phyloP scores from a whole-genome alignment of 2,113 vertebrate genomes.

The Lutjanus erythropterus region DNA sequence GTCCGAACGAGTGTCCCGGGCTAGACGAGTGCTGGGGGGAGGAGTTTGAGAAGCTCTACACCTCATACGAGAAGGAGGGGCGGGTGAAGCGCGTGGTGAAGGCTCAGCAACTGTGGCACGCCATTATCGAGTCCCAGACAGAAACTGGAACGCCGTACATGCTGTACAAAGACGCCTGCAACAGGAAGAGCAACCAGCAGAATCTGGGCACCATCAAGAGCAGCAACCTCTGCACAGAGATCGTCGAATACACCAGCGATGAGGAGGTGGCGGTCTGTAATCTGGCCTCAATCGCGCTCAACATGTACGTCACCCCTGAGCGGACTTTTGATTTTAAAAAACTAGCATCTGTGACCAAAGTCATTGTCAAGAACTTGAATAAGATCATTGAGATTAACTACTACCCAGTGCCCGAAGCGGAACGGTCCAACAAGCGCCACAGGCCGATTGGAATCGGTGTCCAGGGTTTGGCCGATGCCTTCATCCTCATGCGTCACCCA shows the following conservation, averaged over 20 bases:
- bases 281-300: constrained; percentile 94
- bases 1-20: constrained; percentile 94
- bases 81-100: constrained; percentile 91
- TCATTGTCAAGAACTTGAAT: constrained; percentile 95
- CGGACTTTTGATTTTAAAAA: constrained; percentile 92
- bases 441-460: constrained; percentile 96
- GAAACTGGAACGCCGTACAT: constrained; percentile 98
- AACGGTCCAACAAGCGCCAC: constrained; percentile 92
- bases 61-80: constrained; percentile 92
- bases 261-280: constrained; percentile 98
- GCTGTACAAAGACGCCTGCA: constrained; percentile 98
- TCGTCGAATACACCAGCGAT: constrained; percentile 94
- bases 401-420: constrained; percentile 93
- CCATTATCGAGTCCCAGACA: constrained; percentile 97
- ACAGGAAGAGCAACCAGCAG: constrained; percentile 98
- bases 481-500: constrained; percentile 95
- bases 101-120: constrained; percentile 97
- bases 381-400: constrained; percentile 98
- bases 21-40: constrained; percentile 98
- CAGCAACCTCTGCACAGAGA: constrained; percentile 97
- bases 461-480: constrained; percentile 95
- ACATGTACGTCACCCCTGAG: constrained; percentile 96
- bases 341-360: constrained; percentile 91
- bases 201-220: constrained; percentile 97
- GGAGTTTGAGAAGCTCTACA: constrained; percentile 95